A percentile compares a stretch with the other conserved stretches of the same genome.
Evolutionary conservation across 2,113 vertebrate species (phyloP).

Genomic region (Hystrix brachyura): DNA sequence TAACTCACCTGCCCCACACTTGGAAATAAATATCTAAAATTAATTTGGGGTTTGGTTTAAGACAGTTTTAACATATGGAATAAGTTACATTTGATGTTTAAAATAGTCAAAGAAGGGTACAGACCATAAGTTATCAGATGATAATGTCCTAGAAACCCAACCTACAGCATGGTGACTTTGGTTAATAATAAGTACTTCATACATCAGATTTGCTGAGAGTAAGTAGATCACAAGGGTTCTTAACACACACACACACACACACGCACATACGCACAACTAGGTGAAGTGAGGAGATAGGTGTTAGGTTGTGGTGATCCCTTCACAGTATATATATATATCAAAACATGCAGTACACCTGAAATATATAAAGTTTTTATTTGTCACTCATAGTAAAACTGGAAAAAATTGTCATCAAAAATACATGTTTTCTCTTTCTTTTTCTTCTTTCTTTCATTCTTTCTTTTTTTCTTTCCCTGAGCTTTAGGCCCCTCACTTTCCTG

Average conservation of each 20-base stretch:
- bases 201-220: background rate
- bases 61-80: background rate
- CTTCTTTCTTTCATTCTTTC: background rate
- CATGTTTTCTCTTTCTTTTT: background rate
- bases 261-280: background rate
- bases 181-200: background rate
- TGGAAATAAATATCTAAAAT: background rate
- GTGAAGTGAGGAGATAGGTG: background rate
- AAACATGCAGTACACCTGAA: background rate
- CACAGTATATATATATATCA: background rate
- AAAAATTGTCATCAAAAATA: background rate
- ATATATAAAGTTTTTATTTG: background rate
- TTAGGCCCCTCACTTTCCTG: background rate
- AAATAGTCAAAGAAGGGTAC: background rate
- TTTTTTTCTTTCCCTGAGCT: background rate
- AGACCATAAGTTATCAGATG: background rate
- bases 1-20: background rate
- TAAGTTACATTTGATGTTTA: background rate
- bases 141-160: background rate
- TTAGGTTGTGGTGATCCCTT: background rate
- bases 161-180: background rate
- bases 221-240: background rate
- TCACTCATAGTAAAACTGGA: background rate
- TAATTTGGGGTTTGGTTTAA: background rate
- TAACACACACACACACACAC: background rate